phyloP scores from a whole-genome alignment of 2,797 vertebrate species.

The Esox masquinongy region DNA sequence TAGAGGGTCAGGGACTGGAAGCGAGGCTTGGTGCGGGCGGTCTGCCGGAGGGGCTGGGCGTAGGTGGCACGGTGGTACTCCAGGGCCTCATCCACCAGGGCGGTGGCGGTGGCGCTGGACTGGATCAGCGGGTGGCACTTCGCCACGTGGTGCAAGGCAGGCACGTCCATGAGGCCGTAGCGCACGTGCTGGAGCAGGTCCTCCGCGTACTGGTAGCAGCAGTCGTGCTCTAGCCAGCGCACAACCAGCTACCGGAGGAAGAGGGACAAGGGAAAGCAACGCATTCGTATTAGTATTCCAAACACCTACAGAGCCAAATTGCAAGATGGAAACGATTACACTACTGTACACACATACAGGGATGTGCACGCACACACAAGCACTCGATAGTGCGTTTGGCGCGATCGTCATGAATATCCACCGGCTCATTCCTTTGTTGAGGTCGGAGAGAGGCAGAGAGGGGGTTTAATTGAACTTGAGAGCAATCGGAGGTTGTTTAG shows the following conservation, averaged over 20 bases:
- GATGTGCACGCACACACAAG: slow-evolving; percentile 39
- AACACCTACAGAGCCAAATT: slow-evolving; percentile 49
- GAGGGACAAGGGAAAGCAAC: slow-evolving; percentile 22
- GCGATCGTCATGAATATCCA: slow-evolving; percentile 63
- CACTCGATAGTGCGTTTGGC: slow-evolving; percentile 48
- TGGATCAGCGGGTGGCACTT: slow-evolving; percentile 83
- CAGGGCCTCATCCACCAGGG: slow-evolving; percentile 90
- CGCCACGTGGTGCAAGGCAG: slow-evolving; percentile 84
- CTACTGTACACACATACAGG: slow-evolving; percentile 29
- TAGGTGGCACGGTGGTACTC: slow-evolving; percentile 90
- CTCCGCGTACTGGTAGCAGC: slow-evolving; percentile 88
- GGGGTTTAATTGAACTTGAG: slow-evolving; percentile 76
- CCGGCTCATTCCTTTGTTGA: slow-evolving; percentile 62
- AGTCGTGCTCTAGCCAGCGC: slow-evolving; percentile 92
- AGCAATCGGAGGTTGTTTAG: slow-evolving; percentile 71
- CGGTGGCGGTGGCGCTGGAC: slow-evolving; percentile 81
- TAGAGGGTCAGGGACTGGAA: slow-evolving; percentile 93
- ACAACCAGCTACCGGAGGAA: slow-evolving; percentile 82
- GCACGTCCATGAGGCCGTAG: slow-evolving; percentile 92
- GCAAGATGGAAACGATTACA: slow-evolving; percentile 40
- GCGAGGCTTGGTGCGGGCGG: slow-evolving; percentile 85
- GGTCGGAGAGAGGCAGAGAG: slow-evolving; percentile 49
- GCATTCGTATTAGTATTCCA: slow-evolving; percentile 53
- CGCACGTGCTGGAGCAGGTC: slow-evolving; percentile 92
- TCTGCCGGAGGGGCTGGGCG: slow-evolving; percentile 92